Base-by-base conservation (phyloP, 2,888 invertebrate species). In the Trissolcus brochymenae region DNA sequence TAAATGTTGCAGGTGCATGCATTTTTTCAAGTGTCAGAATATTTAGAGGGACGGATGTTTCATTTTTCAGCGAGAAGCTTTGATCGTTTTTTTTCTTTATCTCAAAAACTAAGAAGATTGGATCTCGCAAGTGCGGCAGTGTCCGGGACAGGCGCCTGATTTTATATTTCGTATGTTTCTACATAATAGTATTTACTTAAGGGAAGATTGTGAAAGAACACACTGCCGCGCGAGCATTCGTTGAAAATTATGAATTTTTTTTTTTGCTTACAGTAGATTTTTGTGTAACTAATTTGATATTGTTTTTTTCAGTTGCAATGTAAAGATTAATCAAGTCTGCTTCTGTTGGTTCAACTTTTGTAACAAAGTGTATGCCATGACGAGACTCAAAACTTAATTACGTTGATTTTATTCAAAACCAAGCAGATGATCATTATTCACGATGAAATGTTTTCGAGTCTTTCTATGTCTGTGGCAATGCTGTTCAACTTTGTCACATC, bases 111-210 rank as follows among this genome's bases (percentile, higher is more conserved):
- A 50, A 50, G 50, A 50, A 70, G 41, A 64, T 64, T 62, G 57
- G 71, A 57, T 71, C 71, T 51, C 51, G 67, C 29, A 41, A 41
- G 41, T 61, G 65, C 73, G 73, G 64, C 13, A 46, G 60, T 41
- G 55, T 57, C 43, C 29, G 19, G 50, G 41, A 46, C 43, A 17
- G 43, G 49, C 74, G 56, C 59, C 1, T 19, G 19, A 55, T 74
- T 74, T 74, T 67, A 67, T 67, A 67, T 74, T 67, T 66, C 74
- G 60, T 61, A 74, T 74, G 60, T 74, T 74, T 74, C 67, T 74
- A 73, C 55, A 50, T 65, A 60, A 50, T 11, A 53, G 13, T 17
- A 41, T 3, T 14, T 14, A 50, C 16, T 11, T 43, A 43, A 43
- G 43, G 14, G 14, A 4, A 50, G 14, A 50, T 50, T 59, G 16